phyloP scores from a whole-genome alignment of 2,113 vertebrate species.

The Pagrus major region DNA sequence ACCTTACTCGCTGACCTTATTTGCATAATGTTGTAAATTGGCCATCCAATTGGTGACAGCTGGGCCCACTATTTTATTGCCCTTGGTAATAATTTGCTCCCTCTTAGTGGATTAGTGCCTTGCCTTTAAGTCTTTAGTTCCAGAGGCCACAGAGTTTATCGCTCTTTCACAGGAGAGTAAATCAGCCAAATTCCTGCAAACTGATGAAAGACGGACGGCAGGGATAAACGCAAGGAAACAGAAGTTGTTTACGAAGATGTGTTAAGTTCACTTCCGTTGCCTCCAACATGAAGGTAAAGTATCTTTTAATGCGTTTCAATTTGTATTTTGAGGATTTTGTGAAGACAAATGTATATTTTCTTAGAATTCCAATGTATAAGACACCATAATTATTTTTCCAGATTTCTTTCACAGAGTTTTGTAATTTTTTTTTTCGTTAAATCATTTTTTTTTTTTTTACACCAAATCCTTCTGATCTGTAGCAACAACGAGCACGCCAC shows the following conservation, averaged over 20 bases:
- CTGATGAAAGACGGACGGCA: conserved; percentile 16
- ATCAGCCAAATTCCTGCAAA: conserved; percentile 42
- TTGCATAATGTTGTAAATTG: conserved; percentile 79
- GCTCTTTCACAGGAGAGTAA: conserved; percentile 35
- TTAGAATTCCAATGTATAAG: background rate
- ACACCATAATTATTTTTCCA: background rate
- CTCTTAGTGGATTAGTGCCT: conserved; percentile 59
- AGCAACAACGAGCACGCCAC: conserved; percentile 31
- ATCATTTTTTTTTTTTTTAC: conserved; percentile 16
- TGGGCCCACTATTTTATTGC: conserved; percentile 71
- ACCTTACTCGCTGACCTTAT: conserved; percentile 67
- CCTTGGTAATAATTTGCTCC: conserved; percentile 73
- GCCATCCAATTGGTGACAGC: conserved; percentile 69
- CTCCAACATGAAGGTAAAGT: background rate
- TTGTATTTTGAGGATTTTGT: conserved; percentile 28
- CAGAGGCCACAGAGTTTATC: conserved; percentile 53
- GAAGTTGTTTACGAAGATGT: conserved; percentile 19
- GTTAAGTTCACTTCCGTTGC: conserved; percentile 2
- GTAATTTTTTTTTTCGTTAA: background rate
- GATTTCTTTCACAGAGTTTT: background rate
- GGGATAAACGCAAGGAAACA: conserved; percentile 19
- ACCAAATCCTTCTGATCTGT: conserved; percentile 44
- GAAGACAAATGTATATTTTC: conserved; percentile 2
- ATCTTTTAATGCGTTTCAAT: conserved; percentile 21
- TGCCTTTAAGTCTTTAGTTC: conserved; percentile 56